A percentile compares a stretch with the other conserved stretches of the same genome.
These are phyloP conservation scores for Oryzias melastigma DNA, from an alignment of 2,113 vertebrate species.

Conservation along the genomic window DNA sequence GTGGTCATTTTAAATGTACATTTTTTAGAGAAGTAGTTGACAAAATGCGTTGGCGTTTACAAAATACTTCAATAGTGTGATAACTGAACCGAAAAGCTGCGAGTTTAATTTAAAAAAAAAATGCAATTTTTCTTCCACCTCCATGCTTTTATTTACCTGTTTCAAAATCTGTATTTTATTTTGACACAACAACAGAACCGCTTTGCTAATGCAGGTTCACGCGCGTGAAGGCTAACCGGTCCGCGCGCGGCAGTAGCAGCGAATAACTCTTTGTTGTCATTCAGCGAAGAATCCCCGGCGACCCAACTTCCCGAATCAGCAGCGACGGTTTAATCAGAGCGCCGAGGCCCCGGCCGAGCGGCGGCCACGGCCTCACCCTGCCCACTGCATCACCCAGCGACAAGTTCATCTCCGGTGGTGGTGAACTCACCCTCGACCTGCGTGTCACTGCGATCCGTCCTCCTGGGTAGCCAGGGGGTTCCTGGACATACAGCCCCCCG, in stretches of 20 bases:
- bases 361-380: slow-evolving; percentile 64
- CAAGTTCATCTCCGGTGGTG: slow-evolving; percentile 21
- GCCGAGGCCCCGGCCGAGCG: slow-evolving; percentile 44
- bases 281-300: slow-evolving; percentile 36
- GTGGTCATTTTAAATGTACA: too few relatives aligned
- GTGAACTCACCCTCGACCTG: slow-evolving; percentile 71
- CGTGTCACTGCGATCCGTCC: slow-evolving; percentile 74
- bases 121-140: too few relatives aligned
- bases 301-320: slow-evolving; percentile 64
- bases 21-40: too few relatives aligned
- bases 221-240: slow-evolving; percentile 1
- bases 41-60: too few relatives aligned
- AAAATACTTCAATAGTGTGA: too few relatives aligned
- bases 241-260: slow-evolving; percentile 17
- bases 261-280: slow-evolving; percentile 47
- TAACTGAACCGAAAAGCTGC: too few relatives aligned
- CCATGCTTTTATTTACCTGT: too few relatives aligned
- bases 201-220: slow-evolving; percentile 42
- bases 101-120: too few relatives aligned
- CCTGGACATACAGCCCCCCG: slow-evolving; percentile 62
- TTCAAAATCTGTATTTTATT: neutral
- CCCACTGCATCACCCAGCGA: slow-evolving; percentile 22
- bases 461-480: slow-evolving; percentile 72
- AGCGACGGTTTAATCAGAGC: slow-evolving; percentile 25
- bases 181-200: slow-evolving; percentile 15